Evolutionary conservation across 1,140 invertebrate genomes (phyloP).

Genomic region (Temnothorax longispinosus): DNA sequence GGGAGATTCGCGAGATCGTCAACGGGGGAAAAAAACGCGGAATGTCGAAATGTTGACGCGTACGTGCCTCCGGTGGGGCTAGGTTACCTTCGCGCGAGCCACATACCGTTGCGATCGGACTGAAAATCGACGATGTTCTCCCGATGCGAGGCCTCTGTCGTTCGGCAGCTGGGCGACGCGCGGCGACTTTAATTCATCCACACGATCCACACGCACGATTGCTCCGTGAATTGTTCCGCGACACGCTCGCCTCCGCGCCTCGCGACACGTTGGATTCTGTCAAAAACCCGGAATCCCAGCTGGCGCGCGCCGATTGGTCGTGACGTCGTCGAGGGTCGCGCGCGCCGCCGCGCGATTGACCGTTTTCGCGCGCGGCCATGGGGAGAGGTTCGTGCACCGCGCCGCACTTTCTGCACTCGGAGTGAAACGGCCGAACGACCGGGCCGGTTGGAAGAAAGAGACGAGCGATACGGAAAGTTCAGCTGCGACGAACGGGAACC

Average conservation of each 20-base stretch:
- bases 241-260: constrained; percentile 48
- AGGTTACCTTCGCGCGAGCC: constrained; percentile 55
- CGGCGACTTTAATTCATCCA: constrained; percentile 58
- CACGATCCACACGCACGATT: constrained; percentile 45
- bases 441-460: not conserved
- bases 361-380: too few species aligned
- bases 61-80: too few species aligned
- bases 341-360: not conserved
- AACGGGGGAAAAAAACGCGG: not conserved
- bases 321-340: not conserved
- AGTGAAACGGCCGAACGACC: not conserved
- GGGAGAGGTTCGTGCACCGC: not conserved
- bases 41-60: not conserved
- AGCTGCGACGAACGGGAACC: not conserved
- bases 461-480: not conserved
- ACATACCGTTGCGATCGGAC: constrained; percentile 9
- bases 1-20: not conserved
- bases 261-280: constrained; percentile 83
- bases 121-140: constrained; percentile 35
- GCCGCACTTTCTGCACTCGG: not conserved
- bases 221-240: constrained; percentile 22
- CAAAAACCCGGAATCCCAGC: constrained; percentile 83
- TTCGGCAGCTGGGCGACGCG: not conserved
- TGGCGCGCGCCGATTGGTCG: constrained; percentile 81
- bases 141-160: not conserved